Evolutionary conservation across 2,888 invertebrate species (phyloP).

Genomic region (Xanthia icteritia): DNA sequence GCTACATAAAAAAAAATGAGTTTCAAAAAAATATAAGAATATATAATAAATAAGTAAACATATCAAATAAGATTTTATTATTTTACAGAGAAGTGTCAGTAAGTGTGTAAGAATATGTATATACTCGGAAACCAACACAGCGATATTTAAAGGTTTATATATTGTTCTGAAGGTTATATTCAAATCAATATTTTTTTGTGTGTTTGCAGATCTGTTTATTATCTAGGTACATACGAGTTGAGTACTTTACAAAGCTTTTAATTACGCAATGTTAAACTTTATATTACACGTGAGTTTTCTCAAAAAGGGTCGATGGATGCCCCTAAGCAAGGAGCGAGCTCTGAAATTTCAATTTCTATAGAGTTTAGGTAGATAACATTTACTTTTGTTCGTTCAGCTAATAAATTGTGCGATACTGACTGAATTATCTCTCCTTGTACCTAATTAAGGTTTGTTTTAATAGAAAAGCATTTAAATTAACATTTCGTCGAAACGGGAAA

Average conservation of each 20-base stretch:
- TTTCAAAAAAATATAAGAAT: neutral
- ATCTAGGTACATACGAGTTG: neutral
- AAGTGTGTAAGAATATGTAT: neutral
- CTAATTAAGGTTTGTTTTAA: slow-evolving; percentile 31
- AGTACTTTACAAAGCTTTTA: slow-evolving; percentile 18
- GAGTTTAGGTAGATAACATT: slow-evolving; percentile 49
- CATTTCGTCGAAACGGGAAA: slow-evolving; percentile 18
- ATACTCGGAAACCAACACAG: neutral
- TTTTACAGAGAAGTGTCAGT: neutral
- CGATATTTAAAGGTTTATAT: neutral
- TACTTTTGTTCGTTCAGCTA: slow-evolving; percentile 57
- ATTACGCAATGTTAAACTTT: slow-evolving; percentile 12
- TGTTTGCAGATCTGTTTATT: neutral
- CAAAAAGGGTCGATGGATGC: slow-evolving; percentile 30
- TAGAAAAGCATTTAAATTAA: slow-evolving; percentile 34
- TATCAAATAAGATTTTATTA: neutral
- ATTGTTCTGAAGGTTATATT: neutral
- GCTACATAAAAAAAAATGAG: neutral
- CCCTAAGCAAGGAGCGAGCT: slow-evolving; percentile 24
- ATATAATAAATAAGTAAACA: neutral
- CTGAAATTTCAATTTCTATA: slow-evolving; percentile 32
- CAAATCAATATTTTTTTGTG: neutral
- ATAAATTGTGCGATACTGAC: slow-evolving; percentile 51
- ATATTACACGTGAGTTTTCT: neutral
- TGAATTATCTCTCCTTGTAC: slow-evolving; percentile 32